Conservation (phyloP, 1,140 invertebrate species). For the Anastrepha obliqua region DNA sequence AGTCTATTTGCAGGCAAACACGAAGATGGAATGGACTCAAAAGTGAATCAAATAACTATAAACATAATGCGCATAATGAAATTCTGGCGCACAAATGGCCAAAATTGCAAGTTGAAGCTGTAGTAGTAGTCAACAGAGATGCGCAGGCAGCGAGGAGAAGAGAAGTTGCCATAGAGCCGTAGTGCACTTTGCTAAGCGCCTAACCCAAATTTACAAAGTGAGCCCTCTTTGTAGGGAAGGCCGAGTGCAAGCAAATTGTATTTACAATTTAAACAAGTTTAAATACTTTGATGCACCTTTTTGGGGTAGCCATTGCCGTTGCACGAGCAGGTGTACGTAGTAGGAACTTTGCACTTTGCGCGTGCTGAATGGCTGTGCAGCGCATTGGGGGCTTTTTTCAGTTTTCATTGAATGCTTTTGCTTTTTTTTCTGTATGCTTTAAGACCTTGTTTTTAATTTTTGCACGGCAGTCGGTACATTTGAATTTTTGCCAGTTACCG, state of each 20-base stretch:
- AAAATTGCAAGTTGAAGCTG: conserved; percentile 16
- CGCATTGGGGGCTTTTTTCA: not conserved
- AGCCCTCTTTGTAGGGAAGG: not conserved
- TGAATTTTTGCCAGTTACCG: not conserved
- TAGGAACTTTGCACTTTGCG: not conserved
- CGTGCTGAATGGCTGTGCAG: not conserved
- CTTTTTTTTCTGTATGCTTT: not conserved
- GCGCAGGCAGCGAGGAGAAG: not conserved
- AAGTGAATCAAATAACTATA: conserved; percentile 43
- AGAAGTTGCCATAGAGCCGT: not conserved
- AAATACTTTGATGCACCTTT: conserved; percentile 51
- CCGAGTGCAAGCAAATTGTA: conserved; percentile 13
- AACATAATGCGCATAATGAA: conserved; percentile 51
- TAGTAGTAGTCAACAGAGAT: not conserved
- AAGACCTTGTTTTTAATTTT: not conserved
- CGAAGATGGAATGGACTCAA: conserved; percentile 9
- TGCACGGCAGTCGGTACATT: not conserved
- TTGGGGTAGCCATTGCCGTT: not conserved
- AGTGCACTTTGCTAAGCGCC: conserved; percentile 1
- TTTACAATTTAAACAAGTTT: conserved; percentile 52
- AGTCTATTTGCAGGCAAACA: conserved; percentile 44
- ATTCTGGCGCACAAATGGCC: conserved; percentile 41
- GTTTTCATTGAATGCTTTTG: not conserved
- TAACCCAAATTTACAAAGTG: conserved; percentile 8
- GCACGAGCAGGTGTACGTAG: not conserved